phyloP scores from a whole-genome alignment of 2,888 invertebrate species.

The Sinotaia quadrata region DNA sequence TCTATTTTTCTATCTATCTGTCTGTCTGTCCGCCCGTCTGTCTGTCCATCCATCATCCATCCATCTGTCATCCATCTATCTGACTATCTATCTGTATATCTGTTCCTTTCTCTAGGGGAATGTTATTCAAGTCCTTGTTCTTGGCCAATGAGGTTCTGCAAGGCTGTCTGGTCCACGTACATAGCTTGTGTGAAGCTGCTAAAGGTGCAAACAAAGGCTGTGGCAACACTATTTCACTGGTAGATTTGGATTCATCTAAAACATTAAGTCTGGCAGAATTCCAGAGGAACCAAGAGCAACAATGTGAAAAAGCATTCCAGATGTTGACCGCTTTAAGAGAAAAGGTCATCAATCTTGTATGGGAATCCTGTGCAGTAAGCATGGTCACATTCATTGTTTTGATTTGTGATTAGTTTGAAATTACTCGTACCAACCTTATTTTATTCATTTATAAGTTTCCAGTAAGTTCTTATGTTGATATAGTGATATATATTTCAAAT shows the following conservation, averaged over 20 bases:
- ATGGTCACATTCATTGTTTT: no score
- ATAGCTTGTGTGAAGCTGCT: constrained; percentile 67
- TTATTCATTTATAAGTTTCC: no score
- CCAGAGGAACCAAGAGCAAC: constrained; percentile 54
- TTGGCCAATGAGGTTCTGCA: constrained; percentile 70
- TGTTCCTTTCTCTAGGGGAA: constrained; percentile 48
- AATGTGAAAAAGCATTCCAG: constrained; percentile 53
- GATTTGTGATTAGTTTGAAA: no score
- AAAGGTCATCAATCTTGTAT: constrained; percentile 66
- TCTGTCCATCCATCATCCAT: background rate
- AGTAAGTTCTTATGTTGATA: no score
- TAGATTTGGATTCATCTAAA: constrained; percentile 55
- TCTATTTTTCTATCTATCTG: no score
- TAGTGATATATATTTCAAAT: no score
- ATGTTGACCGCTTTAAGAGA: constrained; percentile 60
- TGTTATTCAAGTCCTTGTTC: constrained; percentile 62
- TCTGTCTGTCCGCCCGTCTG: no score
- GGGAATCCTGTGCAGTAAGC: constrained; percentile 71
- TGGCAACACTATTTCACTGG: constrained; percentile 54
- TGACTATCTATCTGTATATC: background rate
- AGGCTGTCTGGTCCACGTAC: constrained; percentile 68
- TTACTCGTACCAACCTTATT: no score
- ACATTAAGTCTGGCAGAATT: constrained; percentile 66
- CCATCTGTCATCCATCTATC: no score
- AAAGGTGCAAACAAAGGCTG: constrained; percentile 46